phyloP scores from a whole-genome alignment of 2,888 invertebrate genomes.

The Gymnocheta viridis region DNA sequence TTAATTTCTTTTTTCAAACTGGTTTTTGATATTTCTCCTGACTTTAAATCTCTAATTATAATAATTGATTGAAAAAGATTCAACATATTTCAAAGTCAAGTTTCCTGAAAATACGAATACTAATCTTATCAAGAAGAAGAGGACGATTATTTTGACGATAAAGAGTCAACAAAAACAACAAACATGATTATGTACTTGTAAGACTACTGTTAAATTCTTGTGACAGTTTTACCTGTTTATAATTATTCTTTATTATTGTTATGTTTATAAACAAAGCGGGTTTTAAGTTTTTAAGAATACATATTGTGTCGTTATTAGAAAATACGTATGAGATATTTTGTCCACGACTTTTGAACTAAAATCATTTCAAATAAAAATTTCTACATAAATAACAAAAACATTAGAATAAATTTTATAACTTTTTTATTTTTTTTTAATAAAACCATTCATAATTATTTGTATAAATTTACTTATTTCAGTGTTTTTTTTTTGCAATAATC shows the following conservation, averaged over 20 bases:
- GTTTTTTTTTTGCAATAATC: neutral
- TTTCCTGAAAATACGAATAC: constrained; percentile 1
- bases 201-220: constrained; percentile 19
- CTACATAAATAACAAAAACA: no score
- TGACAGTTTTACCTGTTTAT: constrained; percentile 35
- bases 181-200: neutral
- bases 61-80: constrained; percentile 55
- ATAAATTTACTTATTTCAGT: no score
- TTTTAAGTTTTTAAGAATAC: neutral
- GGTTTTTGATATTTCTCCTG: constrained; percentile 40
- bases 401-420: no score
- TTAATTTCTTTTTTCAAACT: constrained; percentile 37
- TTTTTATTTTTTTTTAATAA: no score
- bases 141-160: neutral
- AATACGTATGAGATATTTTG: no score
- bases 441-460: no score
- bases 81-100: constrained; percentile 2
- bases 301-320: no score
- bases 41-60: constrained; percentile 55
- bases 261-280: neutral
- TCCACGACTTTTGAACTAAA: no score
- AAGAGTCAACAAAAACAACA: neutral
- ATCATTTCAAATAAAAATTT: no score
- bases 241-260: constrained; percentile 14
- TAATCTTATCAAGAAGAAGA: neutral